phyloP scores from a whole-genome alignment of 2,113 vertebrate species.

The Chaetorhynchus papuensis region DNA sequence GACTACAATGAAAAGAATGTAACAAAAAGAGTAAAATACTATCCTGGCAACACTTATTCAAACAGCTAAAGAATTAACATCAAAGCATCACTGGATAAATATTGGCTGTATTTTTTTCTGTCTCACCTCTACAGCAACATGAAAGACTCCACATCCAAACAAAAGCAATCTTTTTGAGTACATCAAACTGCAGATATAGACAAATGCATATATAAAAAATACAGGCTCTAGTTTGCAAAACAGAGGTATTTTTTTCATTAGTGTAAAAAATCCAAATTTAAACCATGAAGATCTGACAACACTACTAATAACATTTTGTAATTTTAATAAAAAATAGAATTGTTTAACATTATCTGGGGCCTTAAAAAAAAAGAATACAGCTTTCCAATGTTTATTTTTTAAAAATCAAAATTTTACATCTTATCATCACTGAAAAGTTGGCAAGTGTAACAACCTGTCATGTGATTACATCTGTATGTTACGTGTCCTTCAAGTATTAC shows the following conservation, averaged over 20 bases:
- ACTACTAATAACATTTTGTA: background rate
- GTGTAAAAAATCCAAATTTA: background rate
- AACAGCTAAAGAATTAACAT: background rate
- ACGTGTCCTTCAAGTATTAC: background rate
- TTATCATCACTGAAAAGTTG: background rate
- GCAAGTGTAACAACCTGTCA: background rate
- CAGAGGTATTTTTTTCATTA: background rate
- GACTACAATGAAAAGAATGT: background rate
- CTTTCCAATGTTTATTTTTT: background rate
- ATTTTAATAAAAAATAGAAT: background rate
- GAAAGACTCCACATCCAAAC: background rate
- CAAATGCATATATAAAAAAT: background rate
- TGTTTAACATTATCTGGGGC: background rate
- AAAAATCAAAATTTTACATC: background rate
- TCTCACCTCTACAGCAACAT: background rate
- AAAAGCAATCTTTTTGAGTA: background rate
- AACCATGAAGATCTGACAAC: background rate
- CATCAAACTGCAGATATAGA: background rate
- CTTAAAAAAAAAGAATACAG: background rate
- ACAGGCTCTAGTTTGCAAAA: background rate
- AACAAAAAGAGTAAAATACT: background rate
- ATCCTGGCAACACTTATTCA: conserved; percentile 17
- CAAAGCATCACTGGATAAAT: background rate
- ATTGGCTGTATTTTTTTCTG: background rate
- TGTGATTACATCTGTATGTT: background rate